phyloP scores from a whole-genome alignment of 2,797 vertebrate species.

The Prionace glauca region DNA sequence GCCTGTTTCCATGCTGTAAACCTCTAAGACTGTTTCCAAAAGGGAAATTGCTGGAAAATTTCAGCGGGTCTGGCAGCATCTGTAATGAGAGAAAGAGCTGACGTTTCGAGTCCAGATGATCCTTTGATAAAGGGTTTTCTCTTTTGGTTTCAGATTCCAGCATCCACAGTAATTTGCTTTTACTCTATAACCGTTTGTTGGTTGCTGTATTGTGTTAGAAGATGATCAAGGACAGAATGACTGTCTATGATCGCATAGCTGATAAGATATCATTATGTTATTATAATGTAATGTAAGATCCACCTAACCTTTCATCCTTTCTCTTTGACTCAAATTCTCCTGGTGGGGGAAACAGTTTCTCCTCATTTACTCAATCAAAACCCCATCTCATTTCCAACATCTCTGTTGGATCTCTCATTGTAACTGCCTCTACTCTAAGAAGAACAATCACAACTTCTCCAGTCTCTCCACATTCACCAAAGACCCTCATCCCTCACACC shows the following conservation, averaged over 20 bases:
- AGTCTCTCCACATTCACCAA: not conserved
- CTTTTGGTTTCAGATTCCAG: too few relatives aligned
- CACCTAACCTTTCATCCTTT: not conserved
- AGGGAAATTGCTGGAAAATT: too few relatives aligned
- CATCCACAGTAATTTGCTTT: too few relatives aligned
- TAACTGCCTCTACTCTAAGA: not conserved
- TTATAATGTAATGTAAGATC: not conserved
- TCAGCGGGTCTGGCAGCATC: too few relatives aligned
- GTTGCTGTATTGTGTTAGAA: not conserved
- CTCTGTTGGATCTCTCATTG: not conserved
- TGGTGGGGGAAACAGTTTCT: not conserved
- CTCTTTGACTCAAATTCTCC: not conserved
- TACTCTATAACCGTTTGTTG: too few relatives aligned
- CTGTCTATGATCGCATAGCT: not conserved
- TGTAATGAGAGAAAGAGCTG: too few relatives aligned
- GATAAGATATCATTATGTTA: not conserved
- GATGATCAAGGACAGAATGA: not conserved
- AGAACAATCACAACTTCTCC: not conserved
- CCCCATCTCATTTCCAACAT: not conserved
- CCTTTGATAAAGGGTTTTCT: too few relatives aligned
- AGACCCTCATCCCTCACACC: not conserved
- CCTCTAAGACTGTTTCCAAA: too few relatives aligned
- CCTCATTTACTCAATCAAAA: not conserved
- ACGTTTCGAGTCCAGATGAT: too few relatives aligned
- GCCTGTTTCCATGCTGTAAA: too few relatives aligned